Conservation (phyloP, 2,888 invertebrate genomes). For the Cyrtodaria siliqua region DNA sequence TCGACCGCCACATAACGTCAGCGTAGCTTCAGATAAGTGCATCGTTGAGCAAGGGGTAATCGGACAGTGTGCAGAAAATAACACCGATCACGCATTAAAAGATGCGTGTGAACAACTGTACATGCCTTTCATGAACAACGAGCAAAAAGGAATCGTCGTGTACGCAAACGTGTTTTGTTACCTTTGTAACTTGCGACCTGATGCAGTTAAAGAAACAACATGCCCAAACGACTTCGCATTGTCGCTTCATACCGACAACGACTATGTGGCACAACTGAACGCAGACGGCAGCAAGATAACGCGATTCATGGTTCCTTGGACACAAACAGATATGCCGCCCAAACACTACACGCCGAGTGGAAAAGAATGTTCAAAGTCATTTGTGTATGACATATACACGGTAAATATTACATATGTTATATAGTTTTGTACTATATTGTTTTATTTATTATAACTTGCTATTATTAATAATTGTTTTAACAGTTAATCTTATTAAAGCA, state of each 20-base stretch:
- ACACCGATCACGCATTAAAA: slow-evolving; percentile 3
- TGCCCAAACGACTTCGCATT: slow-evolving; percentile 11
- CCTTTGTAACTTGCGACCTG: slow-evolving; percentile 16
- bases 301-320: slow-evolving; percentile 20
- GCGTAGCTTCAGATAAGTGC: slow-evolving; percentile 28
- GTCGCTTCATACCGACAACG: background rate
- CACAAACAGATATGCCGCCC: slow-evolving; percentile 28
- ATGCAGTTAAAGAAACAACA: background rate
- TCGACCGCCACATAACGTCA: slow-evolving; percentile 30
- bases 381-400: slow-evolving; percentile 43
- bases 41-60: slow-evolving; percentile 10
- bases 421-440: too few species aligned
- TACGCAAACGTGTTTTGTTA: slow-evolving; percentile 55
- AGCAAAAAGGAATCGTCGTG: slow-evolving; percentile 9
- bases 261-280: slow-evolving; percentile 42
- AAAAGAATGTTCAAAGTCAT: slow-evolving; percentile 21
- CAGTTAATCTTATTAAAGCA: too few species aligned
- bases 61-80: slow-evolving; percentile 19
- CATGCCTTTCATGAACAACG: slow-evolving; percentile 29
- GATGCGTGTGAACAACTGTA: slow-evolving; percentile 29
- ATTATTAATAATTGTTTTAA: too few species aligned
- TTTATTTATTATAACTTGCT: too few species aligned
- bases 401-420: slow-evolving; percentile 43
- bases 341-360: slow-evolving; percentile 23
- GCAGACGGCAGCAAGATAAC: slow-evolving; percentile 4